Conservation (phyloP, 2,888 invertebrate genomes). For the Lacanobia oleracea region DNA sequence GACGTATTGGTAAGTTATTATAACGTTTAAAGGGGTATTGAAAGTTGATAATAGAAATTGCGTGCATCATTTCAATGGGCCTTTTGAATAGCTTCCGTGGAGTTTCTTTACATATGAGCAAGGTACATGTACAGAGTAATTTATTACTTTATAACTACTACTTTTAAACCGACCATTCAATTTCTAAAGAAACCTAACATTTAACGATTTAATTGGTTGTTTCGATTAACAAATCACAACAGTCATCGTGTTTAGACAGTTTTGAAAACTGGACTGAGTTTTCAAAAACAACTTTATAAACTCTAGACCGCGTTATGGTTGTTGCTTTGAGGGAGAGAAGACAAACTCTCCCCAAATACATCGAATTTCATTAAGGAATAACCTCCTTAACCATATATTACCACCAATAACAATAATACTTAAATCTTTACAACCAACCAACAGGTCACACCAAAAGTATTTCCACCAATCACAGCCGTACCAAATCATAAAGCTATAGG, state of each 20-base stretch:
- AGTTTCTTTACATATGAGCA: neutral
- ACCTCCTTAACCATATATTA: neutral
- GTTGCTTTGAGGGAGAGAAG: neutral
- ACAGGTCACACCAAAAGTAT: constrained; percentile 9
- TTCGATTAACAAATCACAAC: neutral
- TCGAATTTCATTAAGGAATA: neutral
- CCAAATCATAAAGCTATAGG: constrained; percentile 32
- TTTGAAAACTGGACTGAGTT: neutral
- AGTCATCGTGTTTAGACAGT: neutral
- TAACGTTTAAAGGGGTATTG: constrained; percentile 18
- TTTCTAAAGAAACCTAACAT: neutral
- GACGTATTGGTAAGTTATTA: constrained; percentile 49
- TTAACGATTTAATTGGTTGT: neutral
- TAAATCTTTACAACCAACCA: constrained; percentile 30
- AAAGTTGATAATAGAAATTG: constrained; percentile 32
- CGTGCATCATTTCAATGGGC: constrained; percentile 18
- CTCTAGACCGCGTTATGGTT: neutral
- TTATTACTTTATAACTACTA: no score
- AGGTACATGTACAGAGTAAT: neutral
- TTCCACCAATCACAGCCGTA: constrained; percentile 37
- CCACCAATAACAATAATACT: constrained; percentile 20
- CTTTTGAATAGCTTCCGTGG: constrained; percentile 9
- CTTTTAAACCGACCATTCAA: no score
- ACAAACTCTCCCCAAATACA: neutral
- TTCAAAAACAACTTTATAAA: neutral